phyloP scores from a whole-genome alignment of 2,113 vertebrate genomes.

The Paedocypris sp. region DNA sequence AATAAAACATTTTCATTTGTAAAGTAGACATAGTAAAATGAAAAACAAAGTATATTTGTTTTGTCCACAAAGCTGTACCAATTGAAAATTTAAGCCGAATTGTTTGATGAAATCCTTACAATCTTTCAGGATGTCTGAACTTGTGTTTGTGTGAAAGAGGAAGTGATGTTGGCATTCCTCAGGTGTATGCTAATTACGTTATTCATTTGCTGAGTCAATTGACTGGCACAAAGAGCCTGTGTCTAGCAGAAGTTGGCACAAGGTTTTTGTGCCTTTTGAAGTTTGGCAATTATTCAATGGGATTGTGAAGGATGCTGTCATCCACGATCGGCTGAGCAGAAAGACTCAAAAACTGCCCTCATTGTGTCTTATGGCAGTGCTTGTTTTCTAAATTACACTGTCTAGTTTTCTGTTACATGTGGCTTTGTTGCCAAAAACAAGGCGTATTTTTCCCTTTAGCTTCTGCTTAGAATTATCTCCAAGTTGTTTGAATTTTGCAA shows the following conservation, averaged over 20 bases:
- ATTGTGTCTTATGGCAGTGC: neutral
- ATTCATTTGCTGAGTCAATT: neutral
- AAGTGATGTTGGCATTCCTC: neutral
- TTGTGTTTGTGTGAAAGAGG: too few species aligned
- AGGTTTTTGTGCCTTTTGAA: neutral
- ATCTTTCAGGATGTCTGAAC: too few species aligned
- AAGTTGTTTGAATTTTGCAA: too few species aligned
- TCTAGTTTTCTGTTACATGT: neutral
- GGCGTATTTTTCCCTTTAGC: too few species aligned
- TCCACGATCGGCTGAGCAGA: neutral
- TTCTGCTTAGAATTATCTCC: too few species aligned
- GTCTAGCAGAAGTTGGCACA: conserved; percentile 12
- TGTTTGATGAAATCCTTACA: too few species aligned
- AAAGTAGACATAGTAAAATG: too few species aligned
- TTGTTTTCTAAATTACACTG: neutral
- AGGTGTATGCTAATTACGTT: conserved; percentile 10
- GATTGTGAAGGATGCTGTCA: conserved; percentile 1
- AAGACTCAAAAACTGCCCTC: neutral
- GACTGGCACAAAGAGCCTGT: conserved; percentile 13
- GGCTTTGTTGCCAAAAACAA: too few species aligned
- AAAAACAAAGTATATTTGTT: too few species aligned
- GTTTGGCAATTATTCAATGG: conserved; percentile 1
- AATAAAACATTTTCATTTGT: too few species aligned
- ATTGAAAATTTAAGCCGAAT: too few species aligned
- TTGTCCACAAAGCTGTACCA: too few species aligned